Evolutionary conservation across 2,888 invertebrate species (phyloP), one percentile per base, ranked within the genome.

Genomic region (Ophion slaviceki): DNA sequence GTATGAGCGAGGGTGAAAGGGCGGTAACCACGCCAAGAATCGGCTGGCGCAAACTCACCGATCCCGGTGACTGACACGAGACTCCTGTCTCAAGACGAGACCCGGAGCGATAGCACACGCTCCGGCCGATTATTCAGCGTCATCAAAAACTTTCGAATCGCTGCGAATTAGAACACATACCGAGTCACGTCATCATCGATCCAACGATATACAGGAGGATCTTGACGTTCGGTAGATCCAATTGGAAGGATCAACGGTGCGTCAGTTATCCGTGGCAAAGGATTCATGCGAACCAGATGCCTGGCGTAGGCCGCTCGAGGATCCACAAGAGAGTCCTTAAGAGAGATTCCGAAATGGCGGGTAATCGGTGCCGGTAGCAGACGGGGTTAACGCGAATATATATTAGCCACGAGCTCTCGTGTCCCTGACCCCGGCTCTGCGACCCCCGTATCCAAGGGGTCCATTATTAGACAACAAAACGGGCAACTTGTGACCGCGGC

Each of bases 51-150:
- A 94, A 94, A 88, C 94, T 94, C 84, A 93, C 94, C 90, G 95
- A 95, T 92, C 95, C 95, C 90, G 95, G 95, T 90, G 95, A 95
- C 95, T 95, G 95, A 95, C 95, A 95, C 92, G 91, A 92, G 90
- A 92, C 88, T 87, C 89, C 87, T 70, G 83, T 87, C 78, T 87
- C 86, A 85, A 88, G 89, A 86, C 89, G 89, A 89, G 87, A 88
- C 89, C 86, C 90, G 89, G 91, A 89, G 82, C 94, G 93, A 94
- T 94, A 94, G 93, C 94, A 94, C 88, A 91, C 88, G 91, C 92
- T 88, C 82, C 87, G 84, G 86, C 84, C 32, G 78, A 62, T 76
- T 84, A 53, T 76, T 84, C 76, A 76, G 72, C 75, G 17, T 74
- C 67, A 36, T 47, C 45, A 20, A 2, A 61, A 67, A 32, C 59